These are phyloP conservation scores for Protosalanx chinensis DNA, from an alignment of 2,797 vertebrate genomes.

Conservation along the genomic window DNA sequence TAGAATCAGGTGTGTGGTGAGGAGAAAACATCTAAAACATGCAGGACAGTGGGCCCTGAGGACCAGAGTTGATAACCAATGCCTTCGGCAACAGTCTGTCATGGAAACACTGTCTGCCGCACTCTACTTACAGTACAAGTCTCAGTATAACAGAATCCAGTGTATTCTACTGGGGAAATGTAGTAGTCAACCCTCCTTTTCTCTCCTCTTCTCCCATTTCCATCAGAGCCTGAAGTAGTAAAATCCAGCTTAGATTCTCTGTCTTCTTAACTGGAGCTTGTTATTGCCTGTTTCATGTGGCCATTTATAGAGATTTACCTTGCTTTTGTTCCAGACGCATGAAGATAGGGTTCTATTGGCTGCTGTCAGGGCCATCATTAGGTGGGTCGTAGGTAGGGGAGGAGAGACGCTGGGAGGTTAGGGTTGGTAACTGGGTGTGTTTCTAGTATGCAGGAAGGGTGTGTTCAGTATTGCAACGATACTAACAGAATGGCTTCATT, in stretches of 20 bases:
- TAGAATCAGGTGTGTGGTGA: too few relatives aligned
- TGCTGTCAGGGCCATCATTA: conserved; percentile 40
- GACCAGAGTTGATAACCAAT: too few relatives aligned
- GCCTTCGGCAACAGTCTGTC: too few relatives aligned
- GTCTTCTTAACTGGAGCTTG: conserved; percentile 61
- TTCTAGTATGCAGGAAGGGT: conserved; percentile 37
- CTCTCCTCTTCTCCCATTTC: background rate
- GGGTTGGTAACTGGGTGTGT: conserved; percentile 41
- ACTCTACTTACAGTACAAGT: too few relatives aligned
- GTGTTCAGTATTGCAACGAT: background rate
- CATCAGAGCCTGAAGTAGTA: conserved; percentile 61
- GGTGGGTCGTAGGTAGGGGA: conserved; percentile 43
- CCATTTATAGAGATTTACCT: conserved; percentile 66
- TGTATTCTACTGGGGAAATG: too few relatives aligned
- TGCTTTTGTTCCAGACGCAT: conserved; percentile 54
- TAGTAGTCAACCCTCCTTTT: background rate
- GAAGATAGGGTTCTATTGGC: conserved; percentile 63
- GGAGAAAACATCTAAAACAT: too few relatives aligned
- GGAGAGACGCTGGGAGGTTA: conserved; percentile 7
- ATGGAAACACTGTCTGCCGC: too few relatives aligned
- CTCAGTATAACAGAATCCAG: too few relatives aligned
- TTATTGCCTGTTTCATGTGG: conserved; percentile 65
- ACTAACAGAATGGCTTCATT: conserved; percentile 34
- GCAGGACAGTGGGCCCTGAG: too few relatives aligned
- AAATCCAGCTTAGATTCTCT: conserved; percentile 50